Evolutionary conservation across 2,888 invertebrate species (phyloP).

Genomic region (Epistrophe eligans): DNA sequence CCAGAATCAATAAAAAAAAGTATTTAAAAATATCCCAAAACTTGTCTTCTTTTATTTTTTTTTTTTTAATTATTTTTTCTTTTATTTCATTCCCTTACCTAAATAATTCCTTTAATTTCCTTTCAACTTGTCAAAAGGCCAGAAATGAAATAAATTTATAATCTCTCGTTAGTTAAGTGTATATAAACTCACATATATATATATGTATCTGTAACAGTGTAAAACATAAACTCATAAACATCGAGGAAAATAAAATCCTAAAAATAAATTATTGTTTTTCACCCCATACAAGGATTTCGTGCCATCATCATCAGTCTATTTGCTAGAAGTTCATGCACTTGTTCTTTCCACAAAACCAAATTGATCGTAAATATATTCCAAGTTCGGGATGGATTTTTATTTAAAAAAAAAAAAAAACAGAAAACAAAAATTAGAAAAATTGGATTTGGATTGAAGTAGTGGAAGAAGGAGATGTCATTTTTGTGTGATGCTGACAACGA

Average conservation of each 20-base stretch:
- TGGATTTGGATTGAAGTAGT: constrained; percentile 8
- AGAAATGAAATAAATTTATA: constrained; percentile 71
- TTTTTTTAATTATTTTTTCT: constrained; percentile 23
- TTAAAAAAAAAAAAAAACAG: neutral
- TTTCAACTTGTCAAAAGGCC: constrained; percentile 73
- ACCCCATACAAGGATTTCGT: constrained; percentile 74
- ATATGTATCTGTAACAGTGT: constrained; percentile 5
- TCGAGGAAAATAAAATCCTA: constrained; percentile 57
- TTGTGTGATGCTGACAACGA: constrained; percentile 66
- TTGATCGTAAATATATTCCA: constrained; percentile 67
- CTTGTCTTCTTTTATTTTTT: constrained; percentile 36
- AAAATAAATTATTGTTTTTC: constrained; percentile 70
- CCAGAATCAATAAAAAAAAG: constrained; percentile 41
- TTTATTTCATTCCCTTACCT: constrained; percentile 12
- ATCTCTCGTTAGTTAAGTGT: constrained; percentile 69
- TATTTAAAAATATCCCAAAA: constrained; percentile 62
- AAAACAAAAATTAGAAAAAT: constrained; percentile 17
- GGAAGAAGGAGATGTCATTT: constrained; percentile 62
- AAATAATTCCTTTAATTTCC: constrained; percentile 70
- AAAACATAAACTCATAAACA: constrained; percentile 56
- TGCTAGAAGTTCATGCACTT: constrained; percentile 74
- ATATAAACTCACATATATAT: neutral
- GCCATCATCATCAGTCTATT: constrained; percentile 59
- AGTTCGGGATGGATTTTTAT: constrained; percentile 46
- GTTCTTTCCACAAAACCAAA: constrained; percentile 55